phyloP scores from a whole-genome alignment of 2,888 invertebrate genomes.

The Eristalinus aeneus region DNA sequence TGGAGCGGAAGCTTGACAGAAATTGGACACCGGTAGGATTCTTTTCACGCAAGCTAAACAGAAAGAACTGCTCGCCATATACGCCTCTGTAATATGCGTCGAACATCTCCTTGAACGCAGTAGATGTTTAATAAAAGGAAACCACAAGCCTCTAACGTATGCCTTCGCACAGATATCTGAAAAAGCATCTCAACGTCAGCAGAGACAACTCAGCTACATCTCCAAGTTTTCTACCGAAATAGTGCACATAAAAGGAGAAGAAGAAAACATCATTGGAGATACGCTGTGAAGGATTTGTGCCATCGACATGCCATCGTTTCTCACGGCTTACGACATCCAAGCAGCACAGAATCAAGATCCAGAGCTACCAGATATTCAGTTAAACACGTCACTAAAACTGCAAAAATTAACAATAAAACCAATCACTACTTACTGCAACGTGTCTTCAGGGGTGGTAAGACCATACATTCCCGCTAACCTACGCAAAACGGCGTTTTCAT shows the following conservation, averaged over 20 bases:
- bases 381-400: too few species aligned
- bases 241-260: neutral
- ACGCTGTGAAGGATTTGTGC: neutral
- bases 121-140: neutral
- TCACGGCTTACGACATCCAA: neutral
- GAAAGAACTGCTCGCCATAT: neutral
- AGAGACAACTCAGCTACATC: neutral
- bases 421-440: neutral
- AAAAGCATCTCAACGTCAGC: neutral
- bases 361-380: too few species aligned
- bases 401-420: neutral
- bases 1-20: neutral
- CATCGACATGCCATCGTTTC: neutral
- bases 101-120: neutral
- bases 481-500: neutral
- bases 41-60: neutral
- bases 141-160: neutral
- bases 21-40: neutral
- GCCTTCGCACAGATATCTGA: neutral
- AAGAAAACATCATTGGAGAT: neutral
- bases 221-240: neutral
- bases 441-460: neutral
- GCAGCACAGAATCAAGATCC: neutral
- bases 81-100: neutral
- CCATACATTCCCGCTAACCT: neutral